phyloP scores from a whole-genome alignment of 2,113 vertebrate genomes.

The Sterrhoptilus dennistouni region DNA sequence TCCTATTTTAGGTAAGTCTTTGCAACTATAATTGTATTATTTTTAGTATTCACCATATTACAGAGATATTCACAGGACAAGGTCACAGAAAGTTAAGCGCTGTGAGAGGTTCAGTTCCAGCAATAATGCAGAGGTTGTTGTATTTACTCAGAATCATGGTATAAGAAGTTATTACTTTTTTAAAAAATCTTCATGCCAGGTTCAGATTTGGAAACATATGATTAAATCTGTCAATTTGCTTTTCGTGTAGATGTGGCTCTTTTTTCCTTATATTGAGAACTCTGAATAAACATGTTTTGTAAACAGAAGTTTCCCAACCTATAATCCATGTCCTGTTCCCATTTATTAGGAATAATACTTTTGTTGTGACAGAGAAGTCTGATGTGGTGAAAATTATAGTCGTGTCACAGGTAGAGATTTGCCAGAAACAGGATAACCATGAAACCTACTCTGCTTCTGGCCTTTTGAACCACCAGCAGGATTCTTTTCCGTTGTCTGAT shows the following conservation, averaged over 20 bases:
- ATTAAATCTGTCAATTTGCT: conserved; percentile 55
- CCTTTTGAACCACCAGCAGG: neutral
- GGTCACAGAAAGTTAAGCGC: conserved; percentile 61
- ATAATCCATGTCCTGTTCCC: conserved; percentile 35
- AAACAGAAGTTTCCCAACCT: conserved; percentile 46
- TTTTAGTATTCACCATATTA: conserved; percentile 47
- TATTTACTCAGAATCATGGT: conserved; percentile 13
- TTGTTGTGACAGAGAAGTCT: conserved; percentile 44
- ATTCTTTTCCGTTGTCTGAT: conserved; percentile 36
- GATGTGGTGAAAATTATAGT: conserved; percentile 58
- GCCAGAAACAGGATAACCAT: conserved; percentile 35
- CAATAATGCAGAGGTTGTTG: conserved; percentile 53
- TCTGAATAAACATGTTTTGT: conserved; percentile 30
- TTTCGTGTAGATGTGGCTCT: conserved; percentile 38
- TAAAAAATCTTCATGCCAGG: neutral
- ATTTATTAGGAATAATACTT: conserved; percentile 52
- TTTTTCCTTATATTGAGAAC: conserved; percentile 25
- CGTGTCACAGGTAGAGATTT: conserved; percentile 35
- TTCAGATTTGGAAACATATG: conserved; percentile 51
- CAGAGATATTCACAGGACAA: conserved; percentile 38
- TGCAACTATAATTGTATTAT: conserved; percentile 46
- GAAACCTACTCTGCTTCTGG: conserved; percentile 25
- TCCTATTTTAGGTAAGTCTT: conserved; percentile 36
- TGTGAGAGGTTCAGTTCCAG: conserved; percentile 57
- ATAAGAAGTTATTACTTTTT: conserved; percentile 21